phyloP scores from a whole-genome alignment of 2,888 invertebrate species.

The Steinernema scapterisci region DNA sequence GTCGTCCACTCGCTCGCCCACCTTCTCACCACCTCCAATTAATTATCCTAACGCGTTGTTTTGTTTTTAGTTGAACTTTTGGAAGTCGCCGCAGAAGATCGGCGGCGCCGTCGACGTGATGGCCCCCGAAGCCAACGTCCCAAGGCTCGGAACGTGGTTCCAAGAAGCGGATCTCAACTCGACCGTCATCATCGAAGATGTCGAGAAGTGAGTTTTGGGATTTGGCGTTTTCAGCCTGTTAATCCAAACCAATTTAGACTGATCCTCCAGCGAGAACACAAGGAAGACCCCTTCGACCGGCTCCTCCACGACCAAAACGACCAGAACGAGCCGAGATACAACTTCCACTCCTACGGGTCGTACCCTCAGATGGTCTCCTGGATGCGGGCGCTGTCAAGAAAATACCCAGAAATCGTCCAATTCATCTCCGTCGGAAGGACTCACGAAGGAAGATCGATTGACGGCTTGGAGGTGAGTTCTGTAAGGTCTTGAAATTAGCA shows the following conservation, averaged over 20 bases:
- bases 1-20: too few species aligned
- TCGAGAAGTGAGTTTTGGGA: slow-evolving; percentile 51
- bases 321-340: slow-evolving; percentile 36
- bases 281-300: slow-evolving; percentile 37
- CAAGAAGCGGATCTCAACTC: slow-evolving; percentile 42
- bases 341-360: slow-evolving; percentile 48
- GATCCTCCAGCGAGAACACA: slow-evolving; percentile 47
- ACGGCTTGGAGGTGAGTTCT: slow-evolving; percentile 58
- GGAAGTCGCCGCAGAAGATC: slow-evolving; percentile 73
- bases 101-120: slow-evolving; percentile 75
- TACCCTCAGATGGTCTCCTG: slow-evolving; percentile 58
- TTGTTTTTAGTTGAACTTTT: slow-evolving; percentile 72
- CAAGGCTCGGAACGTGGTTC: background rate
- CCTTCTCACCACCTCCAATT: background rate
- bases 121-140: slow-evolving; percentile 74
- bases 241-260: slow-evolving; percentile 40
- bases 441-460: slow-evolving; percentile 63
- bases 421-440: slow-evolving; percentile 62
- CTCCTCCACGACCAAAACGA: slow-evolving; percentile 41
- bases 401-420: slow-evolving; percentile 57
- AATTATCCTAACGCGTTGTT: background rate
- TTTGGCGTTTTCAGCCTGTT: background rate
- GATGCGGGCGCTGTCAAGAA: slow-evolving; percentile 59
- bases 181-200: slow-evolving; percentile 62
- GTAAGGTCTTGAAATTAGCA: background rate